Base-by-base conservation (phyloP, 2,888 invertebrate species). In the Pediacus dermestoides region DNA sequence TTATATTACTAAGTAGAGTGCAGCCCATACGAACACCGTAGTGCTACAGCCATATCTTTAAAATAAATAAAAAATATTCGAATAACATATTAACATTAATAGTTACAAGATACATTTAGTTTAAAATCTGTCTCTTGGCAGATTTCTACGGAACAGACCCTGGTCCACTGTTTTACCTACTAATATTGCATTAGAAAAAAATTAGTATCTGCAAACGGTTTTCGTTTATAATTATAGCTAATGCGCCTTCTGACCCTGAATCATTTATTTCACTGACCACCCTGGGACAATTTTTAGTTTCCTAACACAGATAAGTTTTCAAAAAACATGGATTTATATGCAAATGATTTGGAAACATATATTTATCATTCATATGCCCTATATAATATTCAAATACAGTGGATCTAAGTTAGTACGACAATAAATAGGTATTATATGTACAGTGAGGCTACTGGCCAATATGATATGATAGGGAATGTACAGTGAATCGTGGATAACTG, bases 381-480 rank as follows among this genome's bases (percentile, higher is more conserved):
- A n/a, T n/a, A n/a, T n/a, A n/a, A n/a, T n/a, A n/a, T n/a, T n/a
- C n/a, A n/a, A 56, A 47, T 53, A 57, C 51, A 43, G 48, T 52
- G 52, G 52, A 42, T 49, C 42, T 53, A 50, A 35, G 40, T 36
- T 40, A 44, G 39, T 40, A 52, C 43, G 47, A 48, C 53, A 59
- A 59, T 61, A 61, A 63, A 62, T 63, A 60, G 48, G 52, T 43
- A 39, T 54, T 16, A 50, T 66, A 64, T 66, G 42, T 64, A 65
- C 64, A 62, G 53, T 59, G 53, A 54, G 55, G 58, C 57, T 60
- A 68, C 66, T 66, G 68, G 66, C 68, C 66, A 58, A 55, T 46
- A 52, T 66, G 66, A 66, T 67, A 67, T 67, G 66, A 63, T 62
- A 53, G 61, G 67, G 68, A 68, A 68, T 68, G 68, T 68, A 66